Percentiles rank a stretch among this genome's conserved stretches.
phyloP scores from a whole-genome alignment of 37 sponge, comb jelly and placozoan species.

The Diacarnus erythraeanus region DNA sequence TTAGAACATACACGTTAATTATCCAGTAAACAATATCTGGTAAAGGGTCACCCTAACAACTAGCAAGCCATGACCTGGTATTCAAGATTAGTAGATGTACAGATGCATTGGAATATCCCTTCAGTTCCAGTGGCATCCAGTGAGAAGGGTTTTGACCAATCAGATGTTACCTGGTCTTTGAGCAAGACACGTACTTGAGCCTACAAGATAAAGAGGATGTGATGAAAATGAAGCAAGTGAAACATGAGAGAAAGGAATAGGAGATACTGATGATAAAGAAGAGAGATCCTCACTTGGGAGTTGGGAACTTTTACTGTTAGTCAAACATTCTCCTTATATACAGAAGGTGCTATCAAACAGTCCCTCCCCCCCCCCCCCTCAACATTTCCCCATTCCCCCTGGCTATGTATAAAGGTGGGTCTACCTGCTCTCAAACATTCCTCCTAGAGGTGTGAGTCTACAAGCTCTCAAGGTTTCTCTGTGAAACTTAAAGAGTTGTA shows the following conservation, averaged over 20 bases:
- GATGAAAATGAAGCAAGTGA: background rate
- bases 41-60: constrained; percentile 14
- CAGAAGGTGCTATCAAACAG: no score
- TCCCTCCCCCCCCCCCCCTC: no score
- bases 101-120: constrained; percentile 47
- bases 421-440: no score
- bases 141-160: constrained; percentile 78
- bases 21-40: background rate
- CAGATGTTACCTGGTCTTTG: constrained; percentile 5
- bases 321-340: no score
- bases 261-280: background rate
- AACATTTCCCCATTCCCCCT: no score
- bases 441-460: no score
- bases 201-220: background rate
- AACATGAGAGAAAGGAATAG: background rate
- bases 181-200: constrained; percentile 17
- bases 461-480: no score
- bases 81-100: constrained; percentile 4
- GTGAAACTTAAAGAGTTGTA: no score
- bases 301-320: no score
- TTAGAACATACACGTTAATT: background rate
- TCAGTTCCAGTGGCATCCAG: constrained; percentile 74
- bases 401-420: no score
- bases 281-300: no score
- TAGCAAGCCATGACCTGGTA: constrained; percentile 35